These are phyloP conservation scores for Nesogale talazaci DNA, from an alignment of 2,113 vertebrate species.

Conservation along the genomic window DNA sequence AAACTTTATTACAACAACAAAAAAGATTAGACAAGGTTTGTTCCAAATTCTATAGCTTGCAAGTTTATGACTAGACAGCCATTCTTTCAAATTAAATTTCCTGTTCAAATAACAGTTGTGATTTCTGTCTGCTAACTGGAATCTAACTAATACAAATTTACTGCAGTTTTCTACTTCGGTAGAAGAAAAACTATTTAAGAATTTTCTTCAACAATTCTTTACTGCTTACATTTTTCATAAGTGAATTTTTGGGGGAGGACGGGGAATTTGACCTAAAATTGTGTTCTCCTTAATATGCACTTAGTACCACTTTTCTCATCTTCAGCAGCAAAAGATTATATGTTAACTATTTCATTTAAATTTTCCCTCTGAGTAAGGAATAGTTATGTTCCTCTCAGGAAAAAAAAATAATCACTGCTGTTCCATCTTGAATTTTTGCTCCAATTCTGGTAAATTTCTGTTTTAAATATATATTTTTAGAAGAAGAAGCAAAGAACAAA, in stretches of 20 bases:
- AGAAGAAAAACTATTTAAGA: not conserved
- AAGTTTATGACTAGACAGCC: not conserved
- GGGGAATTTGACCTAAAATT: conserved; percentile 1
- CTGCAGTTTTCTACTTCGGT: not conserved
- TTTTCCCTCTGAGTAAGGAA: conserved; percentile 7
- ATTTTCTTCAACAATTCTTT: not conserved
- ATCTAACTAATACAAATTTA: not conserved
- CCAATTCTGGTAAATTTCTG: not conserved
- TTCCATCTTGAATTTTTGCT: conserved; percentile 49
- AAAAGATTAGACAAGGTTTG: not conserved
- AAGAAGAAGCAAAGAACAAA: conserved; percentile 42
- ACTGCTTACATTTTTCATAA: conserved; percentile 46
- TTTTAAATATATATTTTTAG: conserved; percentile 60
- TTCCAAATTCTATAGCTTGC: not conserved
- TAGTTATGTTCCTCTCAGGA: not conserved
- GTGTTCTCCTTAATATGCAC: conserved; percentile 38
- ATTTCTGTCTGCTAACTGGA: conserved; percentile 3
- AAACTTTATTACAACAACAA: conserved; percentile 24
- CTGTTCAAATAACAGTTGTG: not conserved
- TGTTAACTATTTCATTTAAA: conserved; percentile 62
- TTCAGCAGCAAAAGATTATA: not conserved
- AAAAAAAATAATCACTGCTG: not conserved
- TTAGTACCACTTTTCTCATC: not conserved
- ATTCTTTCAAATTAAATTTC: not conserved
- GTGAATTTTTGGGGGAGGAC: not conserved